These are phyloP conservation scores for Serilophus lunatus DNA, from an alignment of 2,113 vertebrate genomes.

Conservation along the genomic window DNA sequence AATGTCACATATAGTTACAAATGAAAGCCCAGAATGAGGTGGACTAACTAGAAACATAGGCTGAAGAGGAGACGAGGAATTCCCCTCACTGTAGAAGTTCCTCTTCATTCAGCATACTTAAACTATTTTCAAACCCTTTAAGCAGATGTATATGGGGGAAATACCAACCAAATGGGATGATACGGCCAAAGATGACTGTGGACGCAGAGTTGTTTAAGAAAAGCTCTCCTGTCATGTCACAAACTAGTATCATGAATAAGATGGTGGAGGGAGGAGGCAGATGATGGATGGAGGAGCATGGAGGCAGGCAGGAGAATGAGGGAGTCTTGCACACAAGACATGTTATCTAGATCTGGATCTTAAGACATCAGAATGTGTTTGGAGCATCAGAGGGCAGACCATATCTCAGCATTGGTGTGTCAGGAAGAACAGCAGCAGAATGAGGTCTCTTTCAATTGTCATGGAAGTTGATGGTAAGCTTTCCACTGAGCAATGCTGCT, in stretches of 20 bases:
- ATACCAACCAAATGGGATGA: neutral
- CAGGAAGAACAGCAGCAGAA: neutral
- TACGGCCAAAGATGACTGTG: neutral
- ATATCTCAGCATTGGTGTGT: neutral
- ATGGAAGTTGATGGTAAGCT: neutral
- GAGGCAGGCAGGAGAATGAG: neutral
- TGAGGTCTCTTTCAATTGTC: neutral
- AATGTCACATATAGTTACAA: constrained; percentile 5
- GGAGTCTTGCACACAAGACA: neutral
- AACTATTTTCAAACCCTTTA: neutral
- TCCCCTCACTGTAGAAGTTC: neutral
- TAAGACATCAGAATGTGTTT: neutral
- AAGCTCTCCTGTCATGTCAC: neutral
- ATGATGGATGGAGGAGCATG: neutral
- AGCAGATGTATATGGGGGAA: neutral
- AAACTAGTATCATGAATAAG: neutral
- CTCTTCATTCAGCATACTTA: neutral
- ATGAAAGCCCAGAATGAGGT: neutral
- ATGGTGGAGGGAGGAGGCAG: neutral
- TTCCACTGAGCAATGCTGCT: neutral
- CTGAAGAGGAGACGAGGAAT: neutral
- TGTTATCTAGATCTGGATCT: neutral
- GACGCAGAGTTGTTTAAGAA: neutral
- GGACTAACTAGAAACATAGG: neutral
- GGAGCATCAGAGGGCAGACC: neutral